phyloP scores from a whole-genome alignment of 2,888 invertebrate genomes.

The Psylliodes chrysocephalus region DNA sequence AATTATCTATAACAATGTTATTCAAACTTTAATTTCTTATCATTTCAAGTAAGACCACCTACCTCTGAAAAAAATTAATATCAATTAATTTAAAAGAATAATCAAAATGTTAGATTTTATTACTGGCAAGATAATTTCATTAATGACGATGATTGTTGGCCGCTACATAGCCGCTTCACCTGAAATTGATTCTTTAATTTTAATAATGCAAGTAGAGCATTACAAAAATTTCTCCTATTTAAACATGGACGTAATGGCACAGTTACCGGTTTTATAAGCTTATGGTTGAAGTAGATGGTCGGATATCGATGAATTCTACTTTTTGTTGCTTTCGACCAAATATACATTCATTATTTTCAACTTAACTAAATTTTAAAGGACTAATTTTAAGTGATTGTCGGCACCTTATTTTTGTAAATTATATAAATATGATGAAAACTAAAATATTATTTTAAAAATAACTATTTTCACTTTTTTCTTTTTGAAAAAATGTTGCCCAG shows the following conservation, averaged over 20 bases:
- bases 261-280: neutral
- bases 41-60: slow-evolving; percentile 14
- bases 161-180: slow-evolving; percentile 9
- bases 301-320: no score
- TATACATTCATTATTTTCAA: no score
- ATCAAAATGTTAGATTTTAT: neutral
- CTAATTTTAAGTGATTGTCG: no score
- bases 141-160: slow-evolving; percentile 9
- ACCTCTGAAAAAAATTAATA: neutral
- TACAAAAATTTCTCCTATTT: slow-evolving; percentile 33
- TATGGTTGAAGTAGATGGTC: neutral
- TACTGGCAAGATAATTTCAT: neutral
- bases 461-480: no score
- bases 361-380: no score
- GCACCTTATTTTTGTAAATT: no score
- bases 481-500: no score
- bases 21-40: no score
- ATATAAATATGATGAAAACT: no score
- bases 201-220: slow-evolving; percentile 35
- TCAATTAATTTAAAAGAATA: neutral
- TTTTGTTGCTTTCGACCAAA: no score
- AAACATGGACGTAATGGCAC: neutral
- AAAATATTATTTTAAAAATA: no score
- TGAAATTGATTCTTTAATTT: slow-evolving; percentile 26
- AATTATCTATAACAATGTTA: no score